Conservation (phyloP, 2,797 vertebrate species). For the Hydrophis major region DNA sequence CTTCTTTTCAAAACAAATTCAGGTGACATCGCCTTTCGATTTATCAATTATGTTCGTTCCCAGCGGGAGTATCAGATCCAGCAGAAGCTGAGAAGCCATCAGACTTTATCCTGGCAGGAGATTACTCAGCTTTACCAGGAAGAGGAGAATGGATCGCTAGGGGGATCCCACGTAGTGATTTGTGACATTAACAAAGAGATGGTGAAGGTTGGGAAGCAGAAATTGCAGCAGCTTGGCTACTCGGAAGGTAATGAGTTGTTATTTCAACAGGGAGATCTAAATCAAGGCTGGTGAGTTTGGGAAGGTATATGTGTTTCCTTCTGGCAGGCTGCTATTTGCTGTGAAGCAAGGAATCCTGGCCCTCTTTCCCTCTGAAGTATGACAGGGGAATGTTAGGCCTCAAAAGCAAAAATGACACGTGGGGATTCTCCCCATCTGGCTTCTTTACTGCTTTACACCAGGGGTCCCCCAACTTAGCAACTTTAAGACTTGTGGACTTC, state of each 20-base stretch:
- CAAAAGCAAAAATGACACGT: background rate
- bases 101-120: constrained; percentile 86
- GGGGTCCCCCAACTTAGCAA: no score
- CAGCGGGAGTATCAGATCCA: constrained; percentile 70
- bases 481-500: no score
- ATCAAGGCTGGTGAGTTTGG: background rate
- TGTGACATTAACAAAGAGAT: constrained; percentile 98
- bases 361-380: background rate
- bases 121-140: constrained; percentile 75
- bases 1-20: constrained; percentile 44
- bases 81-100: constrained; percentile 64
- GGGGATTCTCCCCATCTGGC: background rate
- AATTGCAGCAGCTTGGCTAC: constrained; percentile 73
- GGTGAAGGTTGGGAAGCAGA: constrained; percentile 89
- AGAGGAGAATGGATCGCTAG: constrained; percentile 47
- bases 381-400: background rate
- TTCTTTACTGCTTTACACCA: background rate
- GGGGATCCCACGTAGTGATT: constrained; percentile 76
- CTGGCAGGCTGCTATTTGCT: background rate
- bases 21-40: constrained; percentile 96
- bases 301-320: background rate
- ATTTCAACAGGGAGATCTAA: rapidly evolving
- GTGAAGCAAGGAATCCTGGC: background rate
- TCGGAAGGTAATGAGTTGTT: constrained; percentile 70
- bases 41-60: constrained; percentile 83